Percentiles rank a stretch among this genome's conserved stretches.
Conservation (phyloP, 2,888 invertebrate species). For the Cremastinae sp. region DNA sequence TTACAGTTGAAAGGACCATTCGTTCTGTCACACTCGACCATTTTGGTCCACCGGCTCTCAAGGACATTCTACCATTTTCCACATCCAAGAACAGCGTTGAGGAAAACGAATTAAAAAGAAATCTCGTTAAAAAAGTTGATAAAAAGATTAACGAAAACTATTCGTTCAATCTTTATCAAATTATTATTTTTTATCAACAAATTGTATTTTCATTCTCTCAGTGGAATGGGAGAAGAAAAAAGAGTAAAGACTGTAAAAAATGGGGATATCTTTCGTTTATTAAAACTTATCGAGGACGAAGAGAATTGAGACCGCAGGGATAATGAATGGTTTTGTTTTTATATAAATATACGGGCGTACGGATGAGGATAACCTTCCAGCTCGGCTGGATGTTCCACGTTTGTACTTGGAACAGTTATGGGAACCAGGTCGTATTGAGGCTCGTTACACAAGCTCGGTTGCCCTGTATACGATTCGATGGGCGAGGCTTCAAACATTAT, state of each 20-base stretch:
- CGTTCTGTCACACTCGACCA: constrained; percentile 26
- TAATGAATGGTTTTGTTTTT: no score
- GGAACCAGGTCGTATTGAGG: constrained; percentile 73
- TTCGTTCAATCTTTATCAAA: no score
- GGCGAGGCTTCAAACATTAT: constrained; percentile 71
- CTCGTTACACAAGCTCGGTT: constrained; percentile 69
- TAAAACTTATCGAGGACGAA: no score
- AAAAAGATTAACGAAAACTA: no score
- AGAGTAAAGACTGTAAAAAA: constrained; percentile 35
- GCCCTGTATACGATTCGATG: constrained; percentile 62
- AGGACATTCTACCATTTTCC: no score
- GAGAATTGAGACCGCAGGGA: no score
- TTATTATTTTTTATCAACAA: no score
- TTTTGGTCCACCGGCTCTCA: constrained; percentile 9
- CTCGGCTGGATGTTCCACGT: constrained; percentile 60
- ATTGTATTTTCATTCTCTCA: background rate
- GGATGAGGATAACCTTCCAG: constrained; percentile 55
- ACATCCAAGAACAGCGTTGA: no score
- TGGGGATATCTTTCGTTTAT: constrained; percentile 60
- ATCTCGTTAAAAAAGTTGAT: no score
- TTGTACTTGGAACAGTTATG: constrained; percentile 72
- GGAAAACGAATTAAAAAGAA: no score
- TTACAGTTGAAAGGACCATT: constrained; percentile 38
- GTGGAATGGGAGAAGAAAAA: background rate
- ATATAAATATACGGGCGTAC: background rate